A percentile compares a stretch with the other conserved stretches of the same genome.
Conservation (phyloP, 1,140 invertebrate species). For the Aphidius gifuensis region DNA sequence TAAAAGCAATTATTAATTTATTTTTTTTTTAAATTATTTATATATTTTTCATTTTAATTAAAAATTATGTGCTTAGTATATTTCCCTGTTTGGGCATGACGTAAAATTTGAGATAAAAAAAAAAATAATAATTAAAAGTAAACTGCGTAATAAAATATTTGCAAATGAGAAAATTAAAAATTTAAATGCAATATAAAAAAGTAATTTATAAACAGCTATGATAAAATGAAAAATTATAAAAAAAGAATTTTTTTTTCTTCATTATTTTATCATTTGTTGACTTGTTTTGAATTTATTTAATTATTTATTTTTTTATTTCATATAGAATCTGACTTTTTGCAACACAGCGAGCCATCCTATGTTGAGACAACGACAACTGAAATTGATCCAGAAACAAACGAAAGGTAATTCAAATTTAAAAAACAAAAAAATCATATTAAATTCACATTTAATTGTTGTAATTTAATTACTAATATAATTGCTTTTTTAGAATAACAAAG, state of each 20-base stretch:
- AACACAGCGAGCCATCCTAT: constrained; percentile 59
- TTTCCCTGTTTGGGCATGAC: constrained; percentile 52
- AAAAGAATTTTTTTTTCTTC: background rate
- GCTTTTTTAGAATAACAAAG: constrained; percentile 52
- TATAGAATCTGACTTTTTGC: constrained; percentile 59
- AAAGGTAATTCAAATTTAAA: constrained; percentile 48
- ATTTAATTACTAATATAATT: too few species aligned
- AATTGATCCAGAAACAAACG: constrained; percentile 56
- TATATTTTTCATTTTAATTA: constrained; percentile 45
- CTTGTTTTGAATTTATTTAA: constrained; percentile 12
- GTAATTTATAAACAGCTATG: background rate
- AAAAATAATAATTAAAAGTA: constrained; percentile 28
- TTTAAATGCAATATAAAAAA: background rate
- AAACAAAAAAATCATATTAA: constrained; percentile 10
- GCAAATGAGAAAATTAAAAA: constrained; percentile 26
- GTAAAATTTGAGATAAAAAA: constrained; percentile 41
- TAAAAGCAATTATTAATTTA: constrained; percentile 39
- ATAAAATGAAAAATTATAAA: background rate
- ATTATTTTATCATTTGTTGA: constrained; percentile 17
- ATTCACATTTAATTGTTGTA: background rate
- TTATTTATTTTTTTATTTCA: constrained; percentile 33
- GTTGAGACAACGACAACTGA: constrained; percentile 57
- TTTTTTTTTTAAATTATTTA: constrained; percentile 40
- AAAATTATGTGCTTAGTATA: constrained; percentile 47
- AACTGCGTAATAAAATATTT: constrained; percentile 32